These are phyloP conservation scores for Exocentrus adspersus DNA, from an alignment of 2,888 invertebrate species.

Conservation along the genomic window DNA sequence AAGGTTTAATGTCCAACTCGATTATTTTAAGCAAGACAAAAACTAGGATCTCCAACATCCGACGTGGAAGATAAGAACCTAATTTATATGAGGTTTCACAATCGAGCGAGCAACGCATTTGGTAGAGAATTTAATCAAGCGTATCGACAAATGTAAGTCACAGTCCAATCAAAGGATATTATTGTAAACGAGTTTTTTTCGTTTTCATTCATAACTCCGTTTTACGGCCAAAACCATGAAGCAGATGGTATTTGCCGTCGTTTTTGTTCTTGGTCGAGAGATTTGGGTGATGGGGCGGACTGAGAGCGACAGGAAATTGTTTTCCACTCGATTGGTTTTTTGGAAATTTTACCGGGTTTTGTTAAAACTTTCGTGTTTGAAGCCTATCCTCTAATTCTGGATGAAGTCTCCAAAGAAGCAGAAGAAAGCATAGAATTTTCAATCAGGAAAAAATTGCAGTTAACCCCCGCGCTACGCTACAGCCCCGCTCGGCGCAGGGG, in stretches of 20 bases:
- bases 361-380: too few species aligned
- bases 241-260: conserved; percentile 3
- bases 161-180: conserved; percentile 17
- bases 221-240: conserved; percentile 1
- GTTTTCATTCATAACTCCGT: conserved; percentile 22
- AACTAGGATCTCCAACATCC: too few species aligned
- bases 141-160: conserved; percentile 33
- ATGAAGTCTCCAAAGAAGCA: too few species aligned
- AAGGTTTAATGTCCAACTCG: too few species aligned
- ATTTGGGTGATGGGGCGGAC: too few species aligned
- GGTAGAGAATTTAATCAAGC: conserved; percentile 34
- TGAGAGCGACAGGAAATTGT: too few species aligned
- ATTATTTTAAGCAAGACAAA: too few species aligned
- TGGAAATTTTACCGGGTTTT: too few species aligned
- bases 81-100: conserved; percentile 37
- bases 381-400: too few species aligned
- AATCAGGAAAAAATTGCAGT: neutral
- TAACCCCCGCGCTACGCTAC: neutral
- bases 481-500: too few species aligned
- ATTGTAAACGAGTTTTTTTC: conserved; percentile 27
- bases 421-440: too few species aligned
- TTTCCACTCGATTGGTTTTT: too few species aligned
- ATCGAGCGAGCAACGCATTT: conserved; percentile 36
- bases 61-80: conserved; percentile 26
- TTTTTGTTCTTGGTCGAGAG: conserved; percentile 10